Evolutionary conservation across 2,113 vertebrate species (phyloP).

Genomic region (Ochotona curzoniae): DNA sequence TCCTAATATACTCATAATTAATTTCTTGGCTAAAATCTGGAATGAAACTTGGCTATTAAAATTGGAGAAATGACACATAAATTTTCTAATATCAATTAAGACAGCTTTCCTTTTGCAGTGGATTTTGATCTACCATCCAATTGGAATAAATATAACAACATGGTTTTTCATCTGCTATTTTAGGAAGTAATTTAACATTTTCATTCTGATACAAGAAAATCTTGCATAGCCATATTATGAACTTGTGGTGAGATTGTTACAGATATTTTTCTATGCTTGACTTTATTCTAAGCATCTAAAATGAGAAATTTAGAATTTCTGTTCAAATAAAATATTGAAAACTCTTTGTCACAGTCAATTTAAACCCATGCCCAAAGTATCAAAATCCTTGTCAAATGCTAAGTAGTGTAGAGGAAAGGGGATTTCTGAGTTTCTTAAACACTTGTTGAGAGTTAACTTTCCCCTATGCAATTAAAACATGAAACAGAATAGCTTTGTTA

Average conservation of each 20-base stretch:
- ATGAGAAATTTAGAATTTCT: background rate
- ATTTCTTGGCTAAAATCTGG: no score
- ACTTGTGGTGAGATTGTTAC: background rate
- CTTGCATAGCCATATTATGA: background rate
- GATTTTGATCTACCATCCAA: background rate
- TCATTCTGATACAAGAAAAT: background rate
- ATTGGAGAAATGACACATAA: background rate
- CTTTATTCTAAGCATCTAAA: background rate
- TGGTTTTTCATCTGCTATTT: background rate
- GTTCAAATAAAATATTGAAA: conserved; percentile 14
- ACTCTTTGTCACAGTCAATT: background rate
- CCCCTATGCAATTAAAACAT: conserved; percentile 18
- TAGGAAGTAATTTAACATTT: background rate
- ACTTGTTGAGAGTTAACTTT: conserved; percentile 39
- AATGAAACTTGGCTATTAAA: background rate
- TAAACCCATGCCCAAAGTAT: background rate
- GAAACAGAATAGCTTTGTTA: conserved; percentile 35
- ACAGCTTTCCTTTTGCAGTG: background rate
- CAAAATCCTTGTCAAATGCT: background rate
- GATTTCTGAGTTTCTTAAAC: background rate
- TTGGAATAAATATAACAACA: background rate
- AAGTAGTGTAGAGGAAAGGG: background rate
- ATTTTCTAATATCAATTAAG: background rate
- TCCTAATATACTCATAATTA: background rate
- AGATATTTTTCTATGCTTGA: background rate